Conservation (phyloP, 2,888 invertebrate genomes). For the Acholoe squamosa region DNA sequence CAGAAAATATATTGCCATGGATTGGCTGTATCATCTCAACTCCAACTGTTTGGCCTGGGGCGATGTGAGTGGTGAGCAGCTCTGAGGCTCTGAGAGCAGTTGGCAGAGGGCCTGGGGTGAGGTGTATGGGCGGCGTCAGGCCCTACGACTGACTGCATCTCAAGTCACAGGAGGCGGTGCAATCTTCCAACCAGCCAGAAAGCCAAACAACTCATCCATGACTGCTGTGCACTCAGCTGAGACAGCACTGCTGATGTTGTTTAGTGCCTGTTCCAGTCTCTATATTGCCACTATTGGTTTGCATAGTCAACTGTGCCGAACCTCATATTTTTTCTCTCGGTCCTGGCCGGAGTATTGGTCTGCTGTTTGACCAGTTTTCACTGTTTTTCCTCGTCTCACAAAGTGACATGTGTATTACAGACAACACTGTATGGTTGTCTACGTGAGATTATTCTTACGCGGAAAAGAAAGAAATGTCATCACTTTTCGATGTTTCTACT, state of each 20-base stretch:
- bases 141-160: not conserved
- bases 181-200: not conserved
- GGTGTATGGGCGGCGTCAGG: not conserved
- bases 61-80: not conserved
- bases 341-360: too few relatives aligned
- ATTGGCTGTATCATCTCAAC: constrained; percentile 7
- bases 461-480: too few relatives aligned
- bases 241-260: not conserved
- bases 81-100: not conserved
- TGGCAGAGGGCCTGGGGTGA: not conserved
- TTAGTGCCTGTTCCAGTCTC: not conserved
- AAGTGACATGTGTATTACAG: too few relatives aligned
- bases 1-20: not conserved
- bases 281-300: not conserved
- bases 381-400: too few relatives aligned
- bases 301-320: not conserved
- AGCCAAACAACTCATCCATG: not conserved
- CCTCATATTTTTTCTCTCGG: not conserved
- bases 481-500: too few relatives aligned
- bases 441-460: too few relatives aligned
- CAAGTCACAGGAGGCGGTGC: not conserved
- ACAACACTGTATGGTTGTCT: too few relatives aligned
- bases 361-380: too few relatives aligned
- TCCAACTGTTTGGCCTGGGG: not conserved
- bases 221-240: not conserved